phyloP scores from a whole-genome alignment of 2,113 vertebrate genomes.

The Marmota monax region DNA sequence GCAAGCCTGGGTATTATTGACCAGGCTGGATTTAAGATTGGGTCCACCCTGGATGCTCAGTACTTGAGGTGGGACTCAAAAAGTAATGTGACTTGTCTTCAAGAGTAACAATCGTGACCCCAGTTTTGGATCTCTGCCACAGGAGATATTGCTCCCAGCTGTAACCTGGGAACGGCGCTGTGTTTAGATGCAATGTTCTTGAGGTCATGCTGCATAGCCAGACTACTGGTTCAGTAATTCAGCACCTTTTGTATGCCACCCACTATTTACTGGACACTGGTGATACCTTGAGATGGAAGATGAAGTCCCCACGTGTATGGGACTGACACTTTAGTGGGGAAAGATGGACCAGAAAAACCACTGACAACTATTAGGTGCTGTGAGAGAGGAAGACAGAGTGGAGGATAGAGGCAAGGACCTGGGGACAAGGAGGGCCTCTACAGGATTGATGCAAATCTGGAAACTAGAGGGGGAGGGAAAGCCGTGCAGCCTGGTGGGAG shows the following conservation, averaged over 20 bases:
- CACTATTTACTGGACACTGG: not conserved
- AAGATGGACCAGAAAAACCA: not conserved
- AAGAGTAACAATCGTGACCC: not conserved
- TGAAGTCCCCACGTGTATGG: not conserved
- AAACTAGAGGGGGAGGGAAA: not conserved
- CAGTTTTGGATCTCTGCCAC: not conserved
- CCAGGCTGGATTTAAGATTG: not conserved
- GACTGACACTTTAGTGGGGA: not conserved
- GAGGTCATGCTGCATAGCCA: not conserved
- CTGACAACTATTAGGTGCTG: not conserved
- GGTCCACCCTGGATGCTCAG: not conserved
- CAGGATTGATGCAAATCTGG: fast-evolving
- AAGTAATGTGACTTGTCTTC: not conserved
- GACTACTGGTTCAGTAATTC: not conserved
- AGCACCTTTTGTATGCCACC: not conserved
- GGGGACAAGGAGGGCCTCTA: fast-evolving
- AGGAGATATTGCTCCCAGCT: not conserved
- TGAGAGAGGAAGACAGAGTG: not conserved
- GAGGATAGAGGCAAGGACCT: not conserved
- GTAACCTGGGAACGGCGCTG: not conserved
- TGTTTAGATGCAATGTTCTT: not conserved
- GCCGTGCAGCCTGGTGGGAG: fast-evolving
- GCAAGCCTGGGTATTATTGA: not conserved
- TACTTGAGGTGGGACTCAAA: not conserved
- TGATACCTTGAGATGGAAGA: fast-evolving